Base-by-base conservation (phyloP, 1,140 invertebrate species). In the Spodoptera frugiperda region DNA sequence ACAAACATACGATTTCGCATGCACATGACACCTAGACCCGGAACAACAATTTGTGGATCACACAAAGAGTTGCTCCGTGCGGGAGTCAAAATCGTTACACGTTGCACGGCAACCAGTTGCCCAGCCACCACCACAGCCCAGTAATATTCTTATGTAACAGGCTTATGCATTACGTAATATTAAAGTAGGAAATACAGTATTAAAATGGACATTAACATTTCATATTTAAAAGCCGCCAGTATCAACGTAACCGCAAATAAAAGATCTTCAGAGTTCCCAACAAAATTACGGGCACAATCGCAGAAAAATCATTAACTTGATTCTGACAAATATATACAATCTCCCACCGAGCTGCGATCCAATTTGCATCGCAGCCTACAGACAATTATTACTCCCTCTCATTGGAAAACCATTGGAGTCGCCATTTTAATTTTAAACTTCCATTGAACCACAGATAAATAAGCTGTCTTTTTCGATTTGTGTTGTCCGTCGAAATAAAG, bases 361-460 rank as follows among this genome's bases (percentile, higher is more conserved):
- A 77, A 81, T 80, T 84, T 80, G 73, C 78, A 79, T 78, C 51
- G 63, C 76, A 73, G 79, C 74, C 72, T 81, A 79, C 73, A 70
- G 70, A 81, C 72, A 82, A 83, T 75, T 79, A 77, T 70, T 70
- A 81, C 77, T 83, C 81, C 77, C 79, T 44, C 63, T 67, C 68
- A 84, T 79, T 76, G 78, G 73, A 79, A 85, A 87, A 63, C 77
- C 82, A 84, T 83, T 83, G 77, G 14, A 61, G 55, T 74, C 46
- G 44, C 72, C 67, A 54, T 83, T 80, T 83, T 83, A 78, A 72
- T 81, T 78, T 78, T 65, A 78, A 71, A 59, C 51, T 39, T 21
- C 51, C 25, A 73, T 74, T 70, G 46, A 39, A 54, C 48, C 49
- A 39, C 67, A 55, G 30, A 55, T 65, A 75, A 75, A 63, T 63